Conservation (phyloP, 2,888 invertebrate genomes). For the Acleris emargana region DNA sequence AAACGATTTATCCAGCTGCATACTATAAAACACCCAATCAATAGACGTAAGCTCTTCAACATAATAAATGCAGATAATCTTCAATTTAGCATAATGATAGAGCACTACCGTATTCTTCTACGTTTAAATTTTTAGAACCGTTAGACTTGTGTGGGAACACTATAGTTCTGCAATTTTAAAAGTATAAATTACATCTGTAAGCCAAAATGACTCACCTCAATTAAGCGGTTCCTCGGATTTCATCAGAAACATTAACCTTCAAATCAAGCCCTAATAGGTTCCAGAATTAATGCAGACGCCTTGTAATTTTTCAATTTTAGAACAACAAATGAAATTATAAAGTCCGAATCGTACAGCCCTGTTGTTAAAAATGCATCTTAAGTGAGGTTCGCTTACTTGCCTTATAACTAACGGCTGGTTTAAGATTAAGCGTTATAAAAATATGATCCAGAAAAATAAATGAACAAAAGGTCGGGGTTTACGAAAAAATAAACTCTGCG, state of each 20-base stretch:
- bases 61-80: slow-evolving; percentile 6
- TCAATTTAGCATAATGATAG: slow-evolving; percentile 30
- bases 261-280: slow-evolving; percentile 46
- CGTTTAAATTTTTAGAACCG: slow-evolving; percentile 18
- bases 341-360: slow-evolving; percentile 54
- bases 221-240: slow-evolving; percentile 35
- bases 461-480: slow-evolving; percentile 44
- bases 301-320: slow-evolving; percentile 68
- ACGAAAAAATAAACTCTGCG: slow-evolving; percentile 51
- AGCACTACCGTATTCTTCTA: slow-evolving; percentile 29
- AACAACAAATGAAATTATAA: slow-evolving; percentile 64
- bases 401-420: slow-evolving; percentile 58
- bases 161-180: slow-evolving; percentile 27
- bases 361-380: slow-evolving; percentile 66
- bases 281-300: slow-evolving; percentile 54
- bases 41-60: too few species aligned
- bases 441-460: slow-evolving; percentile 52
- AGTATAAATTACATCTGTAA: slow-evolving; percentile 24
- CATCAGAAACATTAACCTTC: slow-evolving; percentile 35
- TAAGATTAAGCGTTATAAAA: slow-evolving; percentile 65
- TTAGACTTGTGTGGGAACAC: slow-evolving; percentile 2
- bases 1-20: background rate
- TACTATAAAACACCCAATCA: background rate
- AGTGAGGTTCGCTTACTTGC: slow-evolving; percentile 61
- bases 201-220: slow-evolving; percentile 35